phyloP scores from a whole-genome alignment of 2,888 invertebrate species.

The Hipparchia sbordonii region DNA sequence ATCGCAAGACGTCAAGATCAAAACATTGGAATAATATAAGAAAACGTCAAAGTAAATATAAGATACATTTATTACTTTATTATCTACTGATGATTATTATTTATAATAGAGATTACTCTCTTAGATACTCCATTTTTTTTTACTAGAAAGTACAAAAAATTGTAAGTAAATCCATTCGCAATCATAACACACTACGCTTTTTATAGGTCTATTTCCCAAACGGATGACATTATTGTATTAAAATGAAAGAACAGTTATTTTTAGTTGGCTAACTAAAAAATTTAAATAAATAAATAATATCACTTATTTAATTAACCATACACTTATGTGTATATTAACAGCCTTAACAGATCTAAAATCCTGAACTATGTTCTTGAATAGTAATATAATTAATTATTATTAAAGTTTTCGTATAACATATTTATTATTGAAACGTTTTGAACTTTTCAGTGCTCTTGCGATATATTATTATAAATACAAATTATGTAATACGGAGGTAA shows the following conservation, averaged over 20 bases:
- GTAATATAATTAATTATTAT: not conserved
- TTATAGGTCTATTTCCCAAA: no score
- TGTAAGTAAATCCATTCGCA: no score
- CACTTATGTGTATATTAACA: not conserved
- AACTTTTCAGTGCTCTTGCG: slow-evolving; percentile 9
- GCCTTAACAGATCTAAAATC: not conserved
- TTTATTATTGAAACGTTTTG: slow-evolving; percentile 16
- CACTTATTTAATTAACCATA: not conserved
- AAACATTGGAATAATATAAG: slow-evolving; percentile 7
- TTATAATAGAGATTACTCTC: not conserved
- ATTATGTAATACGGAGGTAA: not conserved
- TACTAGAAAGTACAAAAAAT: not conserved
- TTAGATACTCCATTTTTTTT: not conserved
- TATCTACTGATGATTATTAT: not conserved
- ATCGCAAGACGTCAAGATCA: slow-evolving; percentile 12
- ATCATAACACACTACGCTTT: no score
- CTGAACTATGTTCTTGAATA: not conserved
- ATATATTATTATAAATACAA: not conserved
- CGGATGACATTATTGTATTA: no score
- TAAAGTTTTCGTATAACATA: not conserved
- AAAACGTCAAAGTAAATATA: not conserved
- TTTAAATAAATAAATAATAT: not conserved
- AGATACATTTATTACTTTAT: not conserved
- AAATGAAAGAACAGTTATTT: no score
- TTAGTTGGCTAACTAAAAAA: not conserved